Percentiles rank a stretch among this genome's conserved stretches.
Evolutionary conservation across 2,113 vertebrate genomes (phyloP).

Genomic region (Oryzias melastigma): DNA sequence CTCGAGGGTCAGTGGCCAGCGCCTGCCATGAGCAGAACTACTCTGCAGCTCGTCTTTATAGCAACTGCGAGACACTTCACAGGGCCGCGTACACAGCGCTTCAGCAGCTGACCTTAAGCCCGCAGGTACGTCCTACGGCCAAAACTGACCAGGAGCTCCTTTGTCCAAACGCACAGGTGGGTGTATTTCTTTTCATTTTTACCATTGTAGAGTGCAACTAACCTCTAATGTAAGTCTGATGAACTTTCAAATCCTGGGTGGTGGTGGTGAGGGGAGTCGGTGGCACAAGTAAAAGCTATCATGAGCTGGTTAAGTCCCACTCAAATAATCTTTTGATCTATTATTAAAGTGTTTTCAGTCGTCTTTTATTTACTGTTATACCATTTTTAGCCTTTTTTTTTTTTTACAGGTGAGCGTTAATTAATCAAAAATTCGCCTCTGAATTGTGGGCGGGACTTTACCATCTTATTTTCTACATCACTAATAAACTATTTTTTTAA

Average conservation of each 20-base stretch:
- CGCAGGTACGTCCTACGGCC: conserved; percentile 78
- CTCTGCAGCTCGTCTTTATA: conserved; percentile 69
- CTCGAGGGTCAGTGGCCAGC: conserved; percentile 68
- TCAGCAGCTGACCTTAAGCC: conserved; percentile 79
- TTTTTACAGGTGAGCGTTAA: too few species aligned
- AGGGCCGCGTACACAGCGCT: conserved; percentile 78
- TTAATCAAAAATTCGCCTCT: too few species aligned
- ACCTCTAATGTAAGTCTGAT: conserved; percentile 44
- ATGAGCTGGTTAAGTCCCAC: too few species aligned
- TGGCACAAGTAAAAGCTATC: conserved; percentile 6
- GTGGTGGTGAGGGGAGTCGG: conserved; percentile 41
- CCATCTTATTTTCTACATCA: too few species aligned
- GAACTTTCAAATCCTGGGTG: conserved; percentile 21
- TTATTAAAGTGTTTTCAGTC: too few species aligned
- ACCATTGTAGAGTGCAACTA: background rate
- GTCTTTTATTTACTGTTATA: too few species aligned
- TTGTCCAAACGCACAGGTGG: conserved; percentile 78
- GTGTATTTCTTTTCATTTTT: conserved; percentile 46
- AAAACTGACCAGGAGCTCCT: conserved; percentile 68
- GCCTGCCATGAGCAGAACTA: conserved; percentile 74
- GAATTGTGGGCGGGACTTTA: too few species aligned
- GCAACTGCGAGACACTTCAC: conserved; percentile 75
- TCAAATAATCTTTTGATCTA: too few species aligned
- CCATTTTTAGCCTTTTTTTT: too few species aligned
- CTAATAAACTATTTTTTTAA: too few species aligned